A percentile compares a stretch with the other conserved stretches of the same genome.
Evolutionary conservation across 2,888 invertebrate genomes (phyloP).

Genomic region (Lamellibrachia columna): DNA sequence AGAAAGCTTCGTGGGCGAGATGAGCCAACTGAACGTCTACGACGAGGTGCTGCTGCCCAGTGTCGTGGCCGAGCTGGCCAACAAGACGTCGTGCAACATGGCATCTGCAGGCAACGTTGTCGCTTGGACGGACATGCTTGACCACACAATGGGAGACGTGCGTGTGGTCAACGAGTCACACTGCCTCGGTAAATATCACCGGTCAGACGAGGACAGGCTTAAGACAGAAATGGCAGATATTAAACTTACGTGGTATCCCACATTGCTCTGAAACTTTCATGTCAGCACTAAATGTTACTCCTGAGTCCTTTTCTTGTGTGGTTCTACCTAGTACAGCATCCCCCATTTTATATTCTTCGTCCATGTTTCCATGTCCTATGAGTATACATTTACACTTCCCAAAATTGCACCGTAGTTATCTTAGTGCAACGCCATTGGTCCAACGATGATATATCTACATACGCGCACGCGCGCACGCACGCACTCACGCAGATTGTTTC

Average conservation of each 20-base stretch:
- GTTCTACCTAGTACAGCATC: no score
- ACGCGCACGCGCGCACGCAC: no score
- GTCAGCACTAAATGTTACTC: no score
- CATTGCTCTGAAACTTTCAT: no score
- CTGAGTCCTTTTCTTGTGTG: no score
- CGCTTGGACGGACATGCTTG: neutral
- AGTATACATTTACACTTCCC: no score
- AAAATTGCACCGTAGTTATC: no score
- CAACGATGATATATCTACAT: no score
- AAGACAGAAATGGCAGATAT: neutral
- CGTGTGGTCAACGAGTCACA: neutral
- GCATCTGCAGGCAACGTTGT: neutral
- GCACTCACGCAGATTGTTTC: no score
- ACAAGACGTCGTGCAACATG: neutral
- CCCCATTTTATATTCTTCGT: no score
- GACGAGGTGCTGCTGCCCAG: neutral
- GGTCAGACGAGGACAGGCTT: neutral
- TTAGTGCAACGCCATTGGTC: no score
- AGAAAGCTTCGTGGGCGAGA: constrained; percentile 21
- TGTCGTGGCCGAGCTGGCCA: neutral
- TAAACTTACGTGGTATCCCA: neutral
- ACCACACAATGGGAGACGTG: neutral
- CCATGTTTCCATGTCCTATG: no score
- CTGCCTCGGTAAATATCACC: neutral
- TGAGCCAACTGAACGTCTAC: constrained; percentile 13